phyloP scores from a whole-genome alignment of 2,113 vertebrate species.

The Sebastes fasciatus region DNA sequence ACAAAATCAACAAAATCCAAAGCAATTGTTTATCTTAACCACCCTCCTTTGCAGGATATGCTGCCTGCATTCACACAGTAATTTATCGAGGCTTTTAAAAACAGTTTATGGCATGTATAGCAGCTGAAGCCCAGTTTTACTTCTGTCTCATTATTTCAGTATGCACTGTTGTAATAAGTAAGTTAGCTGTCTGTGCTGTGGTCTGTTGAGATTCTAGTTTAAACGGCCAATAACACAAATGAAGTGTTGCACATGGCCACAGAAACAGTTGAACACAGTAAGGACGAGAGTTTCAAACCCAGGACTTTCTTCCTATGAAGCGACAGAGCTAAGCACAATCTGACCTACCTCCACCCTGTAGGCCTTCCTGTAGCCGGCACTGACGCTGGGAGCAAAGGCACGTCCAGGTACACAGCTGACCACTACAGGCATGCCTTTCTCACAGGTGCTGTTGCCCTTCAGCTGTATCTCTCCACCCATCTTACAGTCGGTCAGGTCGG shows the following conservation, averaged over 20 bases:
- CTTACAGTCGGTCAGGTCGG: constrained; percentile 90
- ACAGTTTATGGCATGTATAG: neutral
- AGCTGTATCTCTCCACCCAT: constrained; percentile 79
- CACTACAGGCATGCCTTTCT: constrained; percentile 88
- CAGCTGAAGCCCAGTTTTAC: neutral
- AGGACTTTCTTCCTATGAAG: neutral
- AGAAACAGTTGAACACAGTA: neutral
- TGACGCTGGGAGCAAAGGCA: constrained; percentile 88
- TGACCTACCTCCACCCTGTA: constrained; percentile 91
- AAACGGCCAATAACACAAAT: too few species aligned
- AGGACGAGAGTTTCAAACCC: neutral
- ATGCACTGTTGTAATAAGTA: neutral
- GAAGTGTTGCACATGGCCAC: neutral
- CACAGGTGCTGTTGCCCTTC: constrained; percentile 86
- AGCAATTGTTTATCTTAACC: neutral
- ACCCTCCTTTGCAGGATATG: neutral
- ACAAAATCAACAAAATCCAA: neutral
- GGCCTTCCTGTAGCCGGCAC: constrained; percentile 91
- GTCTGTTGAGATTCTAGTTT: too few species aligned
- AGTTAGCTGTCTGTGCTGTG: neutral
- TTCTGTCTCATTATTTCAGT: neutral
- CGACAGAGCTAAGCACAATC: neutral
- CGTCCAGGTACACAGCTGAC: constrained; percentile 93
- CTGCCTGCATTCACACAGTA: neutral
- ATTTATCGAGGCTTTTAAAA: neutral